Evolutionary conservation across 2,888 invertebrate genomes (phyloP), one percentile per base, ranked within the genome.

Genomic region (Drosophila bunnanda): DNA sequence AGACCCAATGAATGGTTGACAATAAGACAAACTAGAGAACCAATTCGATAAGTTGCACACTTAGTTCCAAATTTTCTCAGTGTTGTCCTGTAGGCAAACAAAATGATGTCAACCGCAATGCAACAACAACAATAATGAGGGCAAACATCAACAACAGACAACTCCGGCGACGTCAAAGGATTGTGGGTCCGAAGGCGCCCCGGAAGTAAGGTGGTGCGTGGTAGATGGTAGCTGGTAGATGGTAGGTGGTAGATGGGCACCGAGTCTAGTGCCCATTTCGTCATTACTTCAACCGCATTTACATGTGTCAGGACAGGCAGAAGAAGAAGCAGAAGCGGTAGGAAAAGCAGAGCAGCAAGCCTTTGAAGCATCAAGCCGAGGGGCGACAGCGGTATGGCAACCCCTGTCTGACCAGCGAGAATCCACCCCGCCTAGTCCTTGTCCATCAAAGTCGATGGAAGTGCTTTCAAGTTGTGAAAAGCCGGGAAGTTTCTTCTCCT

Each of bases 211-310:
- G 54, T 25, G 22, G 61, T 41, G 36, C n/a, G 36, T 53, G 44
- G 60, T 38, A 34, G 32, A 52, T 32, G 38, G 17, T 22, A 22
- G 41, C 22, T 48, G n/a, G n/a, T n/a, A n/a, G 25, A 25, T 25
- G 39, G 53, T 70, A 54, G 60, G 25, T 53, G 48, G 62, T 59
- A 61, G 65, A 44, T 64, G 56, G 70, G 56, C 65, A 32, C 55
- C 57, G 34, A 53, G 83, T 88, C 79, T 85, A 82, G 86, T 86
- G 87, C 89, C 87, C 90, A 88, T 90, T 89, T 90, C 91, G 88
- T 90, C 91, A 90, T 89, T 90, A 90, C 89, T 90, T 90, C 88
- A 88, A 90, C 90, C 90, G 80, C 91, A 90, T 87, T 90, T 90
- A 91, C 90, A 91, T 91, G 85, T 90, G 90, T 91, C 91, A 88